Percentiles rank a stretch among this genome's conserved stretches.
Conservation (phyloP, 2,113 vertebrate genomes). For the Pteropus alecto region DNA sequence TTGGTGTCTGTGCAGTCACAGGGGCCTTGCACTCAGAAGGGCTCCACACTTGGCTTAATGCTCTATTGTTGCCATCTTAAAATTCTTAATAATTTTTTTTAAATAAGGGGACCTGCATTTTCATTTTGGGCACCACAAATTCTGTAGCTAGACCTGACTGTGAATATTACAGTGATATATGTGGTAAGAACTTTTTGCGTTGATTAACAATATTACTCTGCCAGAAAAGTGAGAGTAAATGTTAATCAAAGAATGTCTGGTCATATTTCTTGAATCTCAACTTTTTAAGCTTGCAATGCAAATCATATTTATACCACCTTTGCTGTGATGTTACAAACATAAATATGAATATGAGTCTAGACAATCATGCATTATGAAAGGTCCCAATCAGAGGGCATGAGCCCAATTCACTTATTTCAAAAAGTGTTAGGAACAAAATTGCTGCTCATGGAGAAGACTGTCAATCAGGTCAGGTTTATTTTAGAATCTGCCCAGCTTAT, state of each 20-base stretch:
- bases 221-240: background rate
- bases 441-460: background rate
- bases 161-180: background rate
- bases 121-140: background rate
- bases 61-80: background rate
- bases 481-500: background rate
- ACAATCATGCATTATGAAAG: background rate
- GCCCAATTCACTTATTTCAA: background rate
- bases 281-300: background rate
- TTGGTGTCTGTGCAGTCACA: background rate
- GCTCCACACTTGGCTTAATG: background rate
- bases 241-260: background rate
- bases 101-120: background rate
- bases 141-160: background rate
- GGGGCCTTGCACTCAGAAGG: background rate
- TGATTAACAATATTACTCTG: background rate
- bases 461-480: background rate
- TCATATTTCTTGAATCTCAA: background rate
- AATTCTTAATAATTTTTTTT: background rate
- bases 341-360: background rate
- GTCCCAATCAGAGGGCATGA: background rate
- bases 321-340: background rate
- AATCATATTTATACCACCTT: background rate
- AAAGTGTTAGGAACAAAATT: background rate
- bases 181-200: background rate